phyloP scores from a whole-genome alignment of 2,888 invertebrate species.

The Leucoma salicis region DNA sequence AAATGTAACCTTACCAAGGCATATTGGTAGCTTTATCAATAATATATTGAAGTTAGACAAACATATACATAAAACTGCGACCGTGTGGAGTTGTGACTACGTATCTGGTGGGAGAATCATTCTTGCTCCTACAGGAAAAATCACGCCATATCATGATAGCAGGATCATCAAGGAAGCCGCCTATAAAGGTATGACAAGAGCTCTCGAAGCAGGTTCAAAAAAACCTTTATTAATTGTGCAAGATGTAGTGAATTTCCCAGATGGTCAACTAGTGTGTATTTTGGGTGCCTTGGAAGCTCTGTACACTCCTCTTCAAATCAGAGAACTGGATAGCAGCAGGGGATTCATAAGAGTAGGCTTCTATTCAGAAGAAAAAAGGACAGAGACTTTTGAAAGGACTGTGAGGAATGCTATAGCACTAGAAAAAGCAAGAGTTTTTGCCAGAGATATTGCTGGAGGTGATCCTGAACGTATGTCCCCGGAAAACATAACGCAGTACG shows the following conservation, averaged over 20 bases:
- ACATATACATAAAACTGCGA: conserved; percentile 71
- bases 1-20: conserved; percentile 62
- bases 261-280: conserved; percentile 89
- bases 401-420: conserved; percentile 83
- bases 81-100: conserved; percentile 83
- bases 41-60: conserved; percentile 58
- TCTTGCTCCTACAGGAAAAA: conserved; percentile 88
- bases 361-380: conserved; percentile 79
- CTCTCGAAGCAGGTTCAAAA: conserved; percentile 91
- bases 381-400: conserved; percentile 79
- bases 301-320: conserved; percentile 90
- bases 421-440: conserved; percentile 84
- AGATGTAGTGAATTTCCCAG: conserved; percentile 84
- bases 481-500: conserved; percentile 88
- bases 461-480: conserved; percentile 96
- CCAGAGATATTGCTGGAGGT: conserved; percentile 84
- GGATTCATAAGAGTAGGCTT: conserved; percentile 85
- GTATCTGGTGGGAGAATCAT: conserved; percentile 86
- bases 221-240: conserved; percentile 89
- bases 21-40: conserved; percentile 60
- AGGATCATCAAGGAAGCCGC: conserved; percentile 85
- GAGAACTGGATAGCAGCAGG: conserved; percentile 84
- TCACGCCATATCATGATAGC: conserved; percentile 83
- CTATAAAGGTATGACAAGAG: conserved; percentile 88
- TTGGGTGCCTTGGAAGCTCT: conserved; percentile 94